These are phyloP conservation scores for Martes martes DNA, from an alignment of 2,113 vertebrate genomes.

Conservation along the genomic window DNA sequence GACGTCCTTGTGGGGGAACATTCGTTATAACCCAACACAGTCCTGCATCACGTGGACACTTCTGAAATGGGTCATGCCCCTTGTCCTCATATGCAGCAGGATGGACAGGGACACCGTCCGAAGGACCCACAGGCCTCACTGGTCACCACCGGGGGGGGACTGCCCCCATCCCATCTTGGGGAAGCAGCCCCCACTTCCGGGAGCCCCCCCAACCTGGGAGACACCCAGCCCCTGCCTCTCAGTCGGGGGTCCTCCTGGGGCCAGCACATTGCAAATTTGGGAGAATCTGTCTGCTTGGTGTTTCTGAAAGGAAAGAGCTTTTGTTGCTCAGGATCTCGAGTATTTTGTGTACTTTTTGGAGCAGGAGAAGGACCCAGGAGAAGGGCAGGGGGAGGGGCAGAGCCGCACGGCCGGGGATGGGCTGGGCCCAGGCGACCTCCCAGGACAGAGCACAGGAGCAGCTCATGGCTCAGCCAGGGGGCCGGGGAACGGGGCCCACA, in stretches of 20 bases:
- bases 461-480: background rate
- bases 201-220: background rate
- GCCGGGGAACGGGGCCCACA: fast-evolving
- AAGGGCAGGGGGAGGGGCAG: fast-evolving
- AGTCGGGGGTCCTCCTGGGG: fast-evolving
- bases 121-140: background rate
- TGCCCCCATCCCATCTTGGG: too few relatives aligned
- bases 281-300: background rate
- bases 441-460: background rate
- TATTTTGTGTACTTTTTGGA: background rate
- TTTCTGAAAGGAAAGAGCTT: background rate
- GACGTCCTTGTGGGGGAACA: background rate
- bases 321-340: background rate
- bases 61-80: fast-evolving
- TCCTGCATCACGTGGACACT: fast-evolving
- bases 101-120: fast-evolving
- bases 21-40: fast-evolving
- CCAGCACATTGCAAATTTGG: fast-evolving
- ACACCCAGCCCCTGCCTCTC: background rate
- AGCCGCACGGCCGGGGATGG: fast-evolving
- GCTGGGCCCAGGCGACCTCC: background rate
- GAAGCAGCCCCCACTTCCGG: background rate
- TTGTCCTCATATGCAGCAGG: fast-evolving
- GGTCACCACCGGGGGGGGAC: fast-evolving
- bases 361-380: too few relatives aligned